Base-by-base conservation (phyloP, 2,888 invertebrate genomes). In the Acleris emargana region DNA sequence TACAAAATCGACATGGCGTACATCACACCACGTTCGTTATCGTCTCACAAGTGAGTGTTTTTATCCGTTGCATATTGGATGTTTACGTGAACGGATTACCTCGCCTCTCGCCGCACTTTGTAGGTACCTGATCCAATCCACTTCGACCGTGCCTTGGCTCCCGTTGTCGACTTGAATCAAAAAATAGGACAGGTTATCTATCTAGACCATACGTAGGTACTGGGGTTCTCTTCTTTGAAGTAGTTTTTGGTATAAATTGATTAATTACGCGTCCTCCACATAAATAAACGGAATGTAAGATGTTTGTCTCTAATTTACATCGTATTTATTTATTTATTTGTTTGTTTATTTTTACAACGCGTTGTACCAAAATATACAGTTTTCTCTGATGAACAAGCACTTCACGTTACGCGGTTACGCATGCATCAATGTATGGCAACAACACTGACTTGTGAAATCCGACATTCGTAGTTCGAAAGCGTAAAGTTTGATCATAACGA, bases 391-490 rank as follows among this genome's bases (percentile, higher is more conserved):
- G 25, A 43, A 49, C 38, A 52, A 53, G 54, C 20, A 54, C 38
- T 20, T 53, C 17, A 32, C 58, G 42, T 58, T 49, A 32, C 57
- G 38, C 52, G 47, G 42, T 58, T 49, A 32, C 57, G 38, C 52
- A 52, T 51, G 63, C 58, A 54, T 59, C 59, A 59, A 42, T 45
- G 42, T 58, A 58, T 45, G 32, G 54, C 64, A 55, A 45, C 59
- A 22, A 51, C 59, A 60, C 28, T 20, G 50, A 54, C 54, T 59
- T 50, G 64, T 60, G 64, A 64, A 64, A 64, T 51, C 59, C 49
- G 25, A 64, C 59, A 64, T 64, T 64, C 64, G 50, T 64, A 64
- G 64, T 64, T 54, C 18, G 64, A 64, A 64, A 64, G 64, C 64
- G 64, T 64, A 50, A 64, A 64, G 17, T 64, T 59, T 60, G 50